Conservation (phyloP, 2,113 vertebrate species). For the Ictalurus furcatus region DNA sequence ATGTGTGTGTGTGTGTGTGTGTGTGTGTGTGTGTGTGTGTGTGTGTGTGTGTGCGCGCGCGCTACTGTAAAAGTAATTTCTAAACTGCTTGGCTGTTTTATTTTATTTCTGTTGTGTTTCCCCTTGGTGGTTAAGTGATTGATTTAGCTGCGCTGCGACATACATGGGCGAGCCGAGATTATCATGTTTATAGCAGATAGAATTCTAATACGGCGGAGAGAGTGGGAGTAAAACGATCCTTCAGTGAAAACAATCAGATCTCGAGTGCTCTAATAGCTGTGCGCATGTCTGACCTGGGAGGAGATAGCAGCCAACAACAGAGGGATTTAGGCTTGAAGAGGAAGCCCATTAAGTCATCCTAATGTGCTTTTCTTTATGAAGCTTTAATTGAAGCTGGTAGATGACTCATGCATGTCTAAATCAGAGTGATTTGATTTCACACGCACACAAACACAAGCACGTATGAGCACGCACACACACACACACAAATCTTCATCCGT, state of each 20-base stretch:
- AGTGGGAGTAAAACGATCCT: slow-evolving; percentile 48
- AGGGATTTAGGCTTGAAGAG: slow-evolving; percentile 34
- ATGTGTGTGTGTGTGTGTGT: neutral
- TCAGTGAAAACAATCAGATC: slow-evolving; percentile 53
- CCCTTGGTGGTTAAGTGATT: slow-evolving; percentile 47
- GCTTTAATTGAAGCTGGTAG: slow-evolving; percentile 50
- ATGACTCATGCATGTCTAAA: slow-evolving; percentile 52
- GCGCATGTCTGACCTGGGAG: slow-evolving; percentile 40
- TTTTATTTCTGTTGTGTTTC: slow-evolving; percentile 40
- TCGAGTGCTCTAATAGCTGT: slow-evolving; percentile 52
- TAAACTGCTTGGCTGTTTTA: slow-evolving; percentile 40
- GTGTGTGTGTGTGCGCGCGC: neutral
- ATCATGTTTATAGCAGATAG: slow-evolving; percentile 51
- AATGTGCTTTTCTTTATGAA: slow-evolving; percentile 50
- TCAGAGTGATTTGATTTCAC: slow-evolving; percentile 51
- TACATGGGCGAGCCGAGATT: slow-evolving; percentile 52
- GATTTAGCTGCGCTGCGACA: slow-evolving; percentile 53
- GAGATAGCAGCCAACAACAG: slow-evolving; percentile 34
- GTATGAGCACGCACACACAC: neutral
- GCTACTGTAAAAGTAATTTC: slow-evolving; percentile 41
- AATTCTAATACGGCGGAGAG: slow-evolving; percentile 49
- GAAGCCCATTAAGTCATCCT: slow-evolving; percentile 49
- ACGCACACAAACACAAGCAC: slow-evolving; percentile 3
- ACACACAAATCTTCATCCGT: slow-evolving; percentile 28
- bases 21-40: neutral